Evolutionary conservation across 2,888 invertebrate genomes (phyloP), one percentile per base, ranked within the genome.

Genomic region (Meandrusa payeni): DNA sequence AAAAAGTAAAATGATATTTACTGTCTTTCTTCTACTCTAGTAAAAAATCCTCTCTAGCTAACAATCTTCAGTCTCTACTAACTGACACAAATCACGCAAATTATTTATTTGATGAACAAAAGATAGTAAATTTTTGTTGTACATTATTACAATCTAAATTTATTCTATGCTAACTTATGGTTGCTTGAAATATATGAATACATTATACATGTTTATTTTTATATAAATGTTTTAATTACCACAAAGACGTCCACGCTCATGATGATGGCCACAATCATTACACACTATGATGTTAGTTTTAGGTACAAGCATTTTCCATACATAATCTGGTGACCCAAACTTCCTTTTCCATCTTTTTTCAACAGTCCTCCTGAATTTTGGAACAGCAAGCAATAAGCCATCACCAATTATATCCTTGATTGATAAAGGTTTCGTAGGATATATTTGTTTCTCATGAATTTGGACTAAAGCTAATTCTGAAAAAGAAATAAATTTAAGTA

Each of bases 371-470:
- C 98, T 88, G 49, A 89, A 87, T 64, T 93, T 95, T 0, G 96
- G 97, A 1, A 94, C 95, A 33, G 93, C 97, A 90, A 94, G 93
- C 10, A 97, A 70, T 51, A 96, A 89, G 1, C 94, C 94, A 76
- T 95, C 91, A 0, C 91, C 91, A 32, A 94, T 73, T 7, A 94
- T 69, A 51, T 93, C 91, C 58, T 91, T 91, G 3, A 95, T 52
- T 1, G 90, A 89, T 55, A 89, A 88, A 36, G 70, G 69, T 45
- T 65, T 73, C 9, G 57, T 41, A 23, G 57, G 39, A 19, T 44
- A 11, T 3, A 49, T 12, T 44, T 57, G 61, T 7, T 57, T 61
- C 39, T 76, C 69, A 41, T 70, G 57, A n/a, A 69, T 56, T 50
- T 71, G 76, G 1, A 71, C 72, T 26, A 85, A 46, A 4, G 81